Conservation (phyloP, 2,888 invertebrate genomes). For the Pterostichus madidus region DNA sequence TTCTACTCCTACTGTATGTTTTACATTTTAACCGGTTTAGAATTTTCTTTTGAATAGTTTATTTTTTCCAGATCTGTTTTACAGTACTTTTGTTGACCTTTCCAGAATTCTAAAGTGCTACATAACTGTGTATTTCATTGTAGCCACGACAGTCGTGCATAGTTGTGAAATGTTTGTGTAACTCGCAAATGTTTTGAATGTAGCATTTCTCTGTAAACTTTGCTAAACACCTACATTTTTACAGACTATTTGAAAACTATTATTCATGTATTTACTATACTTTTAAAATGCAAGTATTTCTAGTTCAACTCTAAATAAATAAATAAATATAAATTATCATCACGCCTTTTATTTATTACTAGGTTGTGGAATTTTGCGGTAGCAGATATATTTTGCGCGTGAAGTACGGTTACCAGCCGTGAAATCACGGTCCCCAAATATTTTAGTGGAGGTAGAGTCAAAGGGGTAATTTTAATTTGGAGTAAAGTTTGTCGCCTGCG, state of each 20-base stretch:
- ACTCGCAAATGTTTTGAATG: constrained; percentile 8
- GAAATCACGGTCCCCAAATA: too few species aligned
- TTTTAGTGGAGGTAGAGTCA: too few species aligned
- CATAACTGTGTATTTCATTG: background rate
- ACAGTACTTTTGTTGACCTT: constrained; percentile 26
- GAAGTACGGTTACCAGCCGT: too few species aligned
- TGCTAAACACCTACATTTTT: background rate
- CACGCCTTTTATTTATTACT: too few species aligned
- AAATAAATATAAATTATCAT: too few species aligned
- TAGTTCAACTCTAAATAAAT: too few species aligned
- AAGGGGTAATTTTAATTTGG: too few species aligned
- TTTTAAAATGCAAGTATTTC: too few species aligned
- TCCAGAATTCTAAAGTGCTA: constrained; percentile 23
- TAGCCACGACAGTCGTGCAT: background rate
- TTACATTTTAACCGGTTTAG: background rate
- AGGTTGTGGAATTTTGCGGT: too few species aligned
- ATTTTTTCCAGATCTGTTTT: constrained; percentile 9
- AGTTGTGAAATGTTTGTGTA: constrained; percentile 23
- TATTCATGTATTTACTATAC: too few species aligned
- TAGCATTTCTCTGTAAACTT: background rate
- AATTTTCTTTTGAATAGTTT: background rate
- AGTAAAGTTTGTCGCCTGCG: too few species aligned
- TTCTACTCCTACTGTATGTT: background rate
- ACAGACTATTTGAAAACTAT: background rate
- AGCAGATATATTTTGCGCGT: too few species aligned